These are phyloP conservation scores for Paramuricea clavata DNA, from an alignment of 92 coral and sea anemone genomes.

Conservation along the genomic window DNA sequence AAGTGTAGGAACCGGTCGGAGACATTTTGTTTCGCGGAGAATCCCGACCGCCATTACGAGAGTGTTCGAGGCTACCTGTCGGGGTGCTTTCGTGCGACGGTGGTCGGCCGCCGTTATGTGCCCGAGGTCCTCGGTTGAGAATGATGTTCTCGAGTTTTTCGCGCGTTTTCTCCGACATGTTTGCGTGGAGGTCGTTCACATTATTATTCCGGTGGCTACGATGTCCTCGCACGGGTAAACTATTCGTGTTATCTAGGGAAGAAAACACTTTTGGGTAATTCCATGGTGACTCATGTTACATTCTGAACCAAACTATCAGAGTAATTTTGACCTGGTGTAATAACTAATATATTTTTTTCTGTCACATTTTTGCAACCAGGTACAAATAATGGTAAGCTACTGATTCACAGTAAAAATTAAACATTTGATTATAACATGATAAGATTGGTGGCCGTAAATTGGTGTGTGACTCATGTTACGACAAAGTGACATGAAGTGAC, in stretches of 20 bases:
- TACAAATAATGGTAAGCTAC: too few relatives aligned
- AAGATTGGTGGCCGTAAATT: too few relatives aligned
- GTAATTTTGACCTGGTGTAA: too few relatives aligned
- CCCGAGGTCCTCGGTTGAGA: background rate
- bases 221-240: conserved; percentile 40
- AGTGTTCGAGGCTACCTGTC: background rate
- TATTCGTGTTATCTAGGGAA: conserved; percentile 17
- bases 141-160: conserved; percentile 31
- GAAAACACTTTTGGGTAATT: too few relatives aligned
- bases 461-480: too few relatives aligned
- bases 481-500: too few relatives aligned
- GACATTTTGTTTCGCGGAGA: conserved; percentile 36
- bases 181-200: conserved; percentile 5
- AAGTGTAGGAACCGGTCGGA: conserved; percentile 29
- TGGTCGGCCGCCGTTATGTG: background rate
- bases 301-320: too few relatives aligned
- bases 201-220: conserved; percentile 27
- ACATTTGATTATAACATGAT: too few relatives aligned
- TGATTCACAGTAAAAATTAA: too few relatives aligned
- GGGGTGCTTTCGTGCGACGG: conserved; percentile 15
- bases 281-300: too few relatives aligned
- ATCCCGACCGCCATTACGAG: conserved; percentile 13
- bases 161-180: conserved; percentile 23
- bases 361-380: too few relatives aligned
- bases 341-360: too few relatives aligned